A percentile compares a stretch with the other conserved stretches of the same genome.
Evolutionary conservation across 2,888 invertebrate species (phyloP).

Genomic region (Troides helena): DNA sequence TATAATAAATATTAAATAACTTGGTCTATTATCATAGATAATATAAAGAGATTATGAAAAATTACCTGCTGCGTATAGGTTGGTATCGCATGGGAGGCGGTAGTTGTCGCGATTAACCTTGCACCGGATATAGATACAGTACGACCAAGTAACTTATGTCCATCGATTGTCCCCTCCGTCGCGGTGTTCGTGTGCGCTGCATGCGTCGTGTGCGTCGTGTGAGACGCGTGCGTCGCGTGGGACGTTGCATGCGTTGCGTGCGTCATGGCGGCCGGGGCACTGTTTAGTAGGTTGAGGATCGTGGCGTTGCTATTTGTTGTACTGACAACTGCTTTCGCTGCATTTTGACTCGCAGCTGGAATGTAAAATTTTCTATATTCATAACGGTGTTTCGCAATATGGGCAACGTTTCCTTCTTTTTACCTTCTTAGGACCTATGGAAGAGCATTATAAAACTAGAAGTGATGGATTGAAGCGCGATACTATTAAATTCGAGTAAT

Average conservation of each 20-base stretch:
- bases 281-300: constrained; percentile 88
- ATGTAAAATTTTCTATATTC: background rate
- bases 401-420: too few species aligned
- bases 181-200: constrained; percentile 32
- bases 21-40: background rate
- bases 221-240: constrained; percentile 10
- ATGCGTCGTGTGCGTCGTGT: constrained; percentile 14
- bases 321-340: constrained; percentile 70
- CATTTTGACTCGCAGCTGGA: constrained; percentile 68
- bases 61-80: constrained; percentile 68
- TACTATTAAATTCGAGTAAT: too few species aligned
- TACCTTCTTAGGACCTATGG: too few species aligned
- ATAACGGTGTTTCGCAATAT: too few species aligned
- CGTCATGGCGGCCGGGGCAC: constrained; percentile 87
- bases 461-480: too few species aligned
- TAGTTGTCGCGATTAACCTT: constrained; percentile 60
- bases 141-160: constrained; percentile 73
- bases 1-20: too few species aligned
- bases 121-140: constrained; percentile 80
- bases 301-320: constrained; percentile 84
- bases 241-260: constrained; percentile 62
- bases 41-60: background rate
- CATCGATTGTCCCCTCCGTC: constrained; percentile 44
- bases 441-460: too few species aligned
- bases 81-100: constrained; percentile 60